Base-by-base conservation (phyloP, 2,888 invertebrate genomes). In the Ectemnius cavifrons region DNA sequence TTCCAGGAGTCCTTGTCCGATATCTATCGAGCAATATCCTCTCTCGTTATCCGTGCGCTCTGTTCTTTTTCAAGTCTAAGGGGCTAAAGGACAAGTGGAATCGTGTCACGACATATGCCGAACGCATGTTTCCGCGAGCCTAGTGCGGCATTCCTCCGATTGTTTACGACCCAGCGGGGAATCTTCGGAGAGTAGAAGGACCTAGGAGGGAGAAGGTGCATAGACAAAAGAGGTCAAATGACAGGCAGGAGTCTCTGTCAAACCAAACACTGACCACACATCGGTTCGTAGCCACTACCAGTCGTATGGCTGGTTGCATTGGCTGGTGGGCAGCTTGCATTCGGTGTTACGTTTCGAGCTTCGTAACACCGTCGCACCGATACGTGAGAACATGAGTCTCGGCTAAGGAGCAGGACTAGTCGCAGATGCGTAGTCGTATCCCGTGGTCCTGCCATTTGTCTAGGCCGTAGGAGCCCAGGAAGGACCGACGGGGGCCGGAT, bases 251-350 rank as follows among this genome's bases (percentile, higher is more conserved):
- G 81, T 81, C 73, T 70, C 80, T 85, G 86, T 87, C 88, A 82
- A 77, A 82, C 83, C 81, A 84, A 88, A 87, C 86, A 86, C 80
- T 86, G 86, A 85, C 86, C 87, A 86, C 84, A 82, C 87, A 77
- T 77, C 80, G 68, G 63, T 20, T 37, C 37, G 37, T 46, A 61
- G 63, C 60, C 68, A 47, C 20, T 13, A 46, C 59, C 23, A 46
- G 47, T n/a, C 16, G 46, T 58, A 59, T 66, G 63, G 57, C 67
- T 13, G 16, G 52, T 14, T 5, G 52, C 13, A 14, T 52, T 16
- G n/a, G 52, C 52, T 52, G 52, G 52, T 13, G 52, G 52, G 52
- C 52, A 52, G 68, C 52, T 14, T 62, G 47, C 49, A 49, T 57
- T 58, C 76, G 83, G 84, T 83, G 77, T 87, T 82, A 73, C 66